Percentiles rank a stretch among this genome's conserved stretches.
These are phyloP conservation scores for Coelopa frigida DNA, from an alignment of 1,140 invertebrate genomes.

Conservation along the genomic window DNA sequence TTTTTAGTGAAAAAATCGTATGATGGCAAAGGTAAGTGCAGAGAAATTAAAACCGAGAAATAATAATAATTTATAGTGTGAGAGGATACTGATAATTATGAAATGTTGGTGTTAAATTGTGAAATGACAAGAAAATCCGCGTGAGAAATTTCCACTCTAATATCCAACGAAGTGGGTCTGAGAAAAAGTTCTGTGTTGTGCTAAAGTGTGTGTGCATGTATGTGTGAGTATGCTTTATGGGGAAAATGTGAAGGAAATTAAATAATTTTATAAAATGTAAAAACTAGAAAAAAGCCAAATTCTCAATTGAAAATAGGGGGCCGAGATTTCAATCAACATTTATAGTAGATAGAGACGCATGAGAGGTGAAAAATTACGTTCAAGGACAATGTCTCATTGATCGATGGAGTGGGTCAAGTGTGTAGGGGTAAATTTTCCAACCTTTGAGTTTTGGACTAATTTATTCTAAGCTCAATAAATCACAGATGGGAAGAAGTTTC, in stretches of 20 bases:
- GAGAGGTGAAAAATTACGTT: slow-evolving; percentile 9
- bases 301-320: not conserved
- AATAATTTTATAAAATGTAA: not conserved
- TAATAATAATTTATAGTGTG: no score
- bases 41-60: no score
- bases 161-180: not conserved
- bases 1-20: slow-evolving; percentile 15
- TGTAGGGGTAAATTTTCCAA: no score
- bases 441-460: no score
- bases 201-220: slow-evolving; percentile 8
- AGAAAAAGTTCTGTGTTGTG: slow-evolving; percentile 6
- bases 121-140: no score
- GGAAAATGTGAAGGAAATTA: not conserved
- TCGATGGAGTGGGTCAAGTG: no score
- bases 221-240: slow-evolving; percentile 2
- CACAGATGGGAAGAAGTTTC: no score
- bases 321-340: not conserved
- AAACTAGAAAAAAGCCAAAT: not conserved
- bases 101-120: no score
- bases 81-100: no score
- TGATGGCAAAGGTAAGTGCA: slow-evolving; percentile 17
- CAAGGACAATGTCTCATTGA: no score
- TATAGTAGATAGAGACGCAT: not conserved
- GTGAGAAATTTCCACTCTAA: not conserved
- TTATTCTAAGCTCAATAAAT: no score